Evolutionary conservation across 1,140 invertebrate species (phyloP), one percentile per base, ranked within the genome.

Genomic region (Oryctes rhinoceros): DNA sequence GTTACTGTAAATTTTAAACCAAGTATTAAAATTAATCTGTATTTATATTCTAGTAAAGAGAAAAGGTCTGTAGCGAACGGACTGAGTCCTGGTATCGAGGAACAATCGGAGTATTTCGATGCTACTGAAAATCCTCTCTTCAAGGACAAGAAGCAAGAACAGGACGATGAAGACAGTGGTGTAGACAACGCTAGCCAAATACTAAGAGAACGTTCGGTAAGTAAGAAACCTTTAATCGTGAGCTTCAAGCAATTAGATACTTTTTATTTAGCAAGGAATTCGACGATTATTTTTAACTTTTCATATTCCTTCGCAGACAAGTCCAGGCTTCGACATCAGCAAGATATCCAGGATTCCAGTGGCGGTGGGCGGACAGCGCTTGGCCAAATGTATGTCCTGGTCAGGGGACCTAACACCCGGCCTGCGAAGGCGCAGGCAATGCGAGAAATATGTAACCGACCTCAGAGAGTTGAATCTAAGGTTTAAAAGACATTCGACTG

Each of bases 361-460:
- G 9, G 86, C 86, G 10, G 87, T 87, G 10, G 82, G 84, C 71
- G 83, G 83, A 20, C 87, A 87, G 78, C 81, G 87, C 9, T 62
- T 88, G 62, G 85, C 87, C 6, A 88, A 88, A 80, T 88, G 87
- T 78, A 86, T 87, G 85, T 86, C 86, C 13, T 88, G 87, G 87
- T 87, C 86, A 4, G 86, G 86, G n/a, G 87, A 88, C 48, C 78
- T 88, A 30, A 93, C 92, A 0, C 92, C 93, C 9, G 92, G 90
- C 15, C 86, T 93, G 44, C 88, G 92, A 47, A 86, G 92, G 35
- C 88, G 92, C 47, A 89, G 91, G 76, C 90, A 90, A 76, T 89
- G 88, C 79, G 92, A 93, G 79, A 94, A 94, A 86, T 93, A 94
- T 85, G 92, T 93, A 0, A 93, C 92, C 20, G 92, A 93, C 85